Conservation (phyloP, 2,888 invertebrate genomes). For the Phyllotreta cruciferae region DNA sequence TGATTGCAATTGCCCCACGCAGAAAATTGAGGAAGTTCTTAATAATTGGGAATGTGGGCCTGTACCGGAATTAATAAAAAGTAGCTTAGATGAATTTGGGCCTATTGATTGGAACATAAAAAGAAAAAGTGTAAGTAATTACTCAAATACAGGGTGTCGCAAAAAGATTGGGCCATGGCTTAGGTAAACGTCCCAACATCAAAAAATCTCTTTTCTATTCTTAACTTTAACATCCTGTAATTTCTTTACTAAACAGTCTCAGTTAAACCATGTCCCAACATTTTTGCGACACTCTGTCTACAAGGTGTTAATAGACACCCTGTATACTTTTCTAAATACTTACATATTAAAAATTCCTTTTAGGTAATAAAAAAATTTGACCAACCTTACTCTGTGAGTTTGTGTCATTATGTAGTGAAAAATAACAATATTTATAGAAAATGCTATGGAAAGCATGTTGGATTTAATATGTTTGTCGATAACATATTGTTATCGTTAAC, state of each 20-base stretch:
- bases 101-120: constrained; percentile 73
- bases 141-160: no score
- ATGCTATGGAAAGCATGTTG: constrained; percentile 94
- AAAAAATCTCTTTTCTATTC: no score
- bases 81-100: constrained; percentile 74
- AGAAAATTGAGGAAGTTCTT: constrained; percentile 70
- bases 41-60: constrained; percentile 69
- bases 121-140: constrained; percentile 57
- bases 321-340: no score
- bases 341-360: constrained; percentile 37
- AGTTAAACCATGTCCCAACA: no score
- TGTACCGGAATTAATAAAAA: constrained; percentile 72
- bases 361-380: constrained; percentile 71
- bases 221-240: no score
- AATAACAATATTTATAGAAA: constrained; percentile 82
- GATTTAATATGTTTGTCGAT: constrained; percentile 96
- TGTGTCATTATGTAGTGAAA: constrained; percentile 89
- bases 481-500: constrained; percentile 81
- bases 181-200: no score
- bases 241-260: no score
- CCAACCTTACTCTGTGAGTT: constrained; percentile 80
- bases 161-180: no score
- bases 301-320: no score
- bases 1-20: constrained; percentile 82
- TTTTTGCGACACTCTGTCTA: no score